Conservation (phyloP, 2,113 vertebrate genomes). For the Elephas maximus region DNA sequence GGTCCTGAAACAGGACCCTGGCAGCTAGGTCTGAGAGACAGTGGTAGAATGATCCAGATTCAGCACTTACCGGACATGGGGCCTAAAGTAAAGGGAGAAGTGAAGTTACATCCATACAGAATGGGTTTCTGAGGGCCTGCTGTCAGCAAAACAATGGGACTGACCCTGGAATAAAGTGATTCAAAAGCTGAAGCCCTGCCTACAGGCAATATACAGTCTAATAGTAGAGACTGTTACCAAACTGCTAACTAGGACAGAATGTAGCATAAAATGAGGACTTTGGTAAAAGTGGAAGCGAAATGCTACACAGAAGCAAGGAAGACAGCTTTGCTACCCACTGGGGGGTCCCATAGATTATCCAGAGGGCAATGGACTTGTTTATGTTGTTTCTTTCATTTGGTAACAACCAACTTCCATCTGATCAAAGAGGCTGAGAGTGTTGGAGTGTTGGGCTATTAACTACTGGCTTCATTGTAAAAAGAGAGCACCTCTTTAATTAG, state of each 20-base stretch:
- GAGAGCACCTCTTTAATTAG: not conserved
- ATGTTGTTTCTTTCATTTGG: not conserved
- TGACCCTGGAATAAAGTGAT: not conserved
- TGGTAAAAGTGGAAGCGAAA: not conserved
- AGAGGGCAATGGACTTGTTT: not conserved
- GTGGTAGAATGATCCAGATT: not conserved
- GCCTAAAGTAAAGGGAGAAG: not conserved
- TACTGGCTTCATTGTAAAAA: not conserved
- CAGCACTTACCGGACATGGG: not conserved
- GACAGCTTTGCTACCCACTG: not conserved
- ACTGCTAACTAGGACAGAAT: not conserved
- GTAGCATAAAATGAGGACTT: not conserved
- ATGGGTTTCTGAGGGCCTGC: not conserved
- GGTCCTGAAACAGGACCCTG: not conserved
- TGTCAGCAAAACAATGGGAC: not conserved
- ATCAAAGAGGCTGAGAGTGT: not conserved
- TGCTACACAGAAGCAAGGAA: not conserved
- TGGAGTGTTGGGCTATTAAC: too few relatives aligned
- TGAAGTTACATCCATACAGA: not conserved
- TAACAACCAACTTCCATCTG: not conserved
- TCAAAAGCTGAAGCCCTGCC: not conserved
- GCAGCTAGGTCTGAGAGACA: not conserved
- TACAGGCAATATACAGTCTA: not conserved
- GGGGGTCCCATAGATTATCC: not conserved
- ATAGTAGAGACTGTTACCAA: not conserved